These are phyloP conservation scores for Tychaedon coryphoeus DNA, from an alignment of 2,113 vertebrate genomes.

Conservation along the genomic window DNA sequence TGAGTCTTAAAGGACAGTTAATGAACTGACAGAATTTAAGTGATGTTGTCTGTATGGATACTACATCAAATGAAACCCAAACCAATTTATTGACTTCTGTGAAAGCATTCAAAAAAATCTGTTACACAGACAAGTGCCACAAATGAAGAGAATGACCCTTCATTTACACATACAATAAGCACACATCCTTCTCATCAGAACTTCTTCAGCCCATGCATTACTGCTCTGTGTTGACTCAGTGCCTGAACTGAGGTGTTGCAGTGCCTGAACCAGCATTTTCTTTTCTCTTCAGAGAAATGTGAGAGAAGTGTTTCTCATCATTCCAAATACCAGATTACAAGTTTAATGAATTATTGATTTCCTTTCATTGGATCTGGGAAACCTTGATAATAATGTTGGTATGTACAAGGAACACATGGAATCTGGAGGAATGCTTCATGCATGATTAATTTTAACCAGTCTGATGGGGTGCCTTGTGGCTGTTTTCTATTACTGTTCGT, in stretches of 20 bases:
- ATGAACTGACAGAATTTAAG: background rate
- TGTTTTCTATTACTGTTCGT: background rate
- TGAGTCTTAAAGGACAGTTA: background rate
- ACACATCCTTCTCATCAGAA: background rate
- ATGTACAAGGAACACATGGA: background rate
- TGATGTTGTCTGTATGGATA: background rate
- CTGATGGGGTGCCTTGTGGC: background rate
- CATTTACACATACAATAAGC: background rate
- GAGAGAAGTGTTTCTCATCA: background rate
- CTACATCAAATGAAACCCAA: background rate
- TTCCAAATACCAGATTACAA: background rate
- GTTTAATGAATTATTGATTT: background rate
- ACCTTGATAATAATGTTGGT: background rate
- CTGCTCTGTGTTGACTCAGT: background rate
- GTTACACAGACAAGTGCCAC: background rate
- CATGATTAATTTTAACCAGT: constrained; percentile 8
- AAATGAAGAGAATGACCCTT: background rate
- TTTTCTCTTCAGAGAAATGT: background rate
- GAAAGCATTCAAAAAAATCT: background rate
- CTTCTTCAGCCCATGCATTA: background rate
- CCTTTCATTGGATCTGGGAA: background rate
- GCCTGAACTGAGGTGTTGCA: background rate
- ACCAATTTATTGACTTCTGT: background rate
- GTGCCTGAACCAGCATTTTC: background rate
- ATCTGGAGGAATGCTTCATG: background rate